Conservation (phyloP, 2,888 invertebrate genomes). For the Lordiphosa fenestrarum region DNA sequence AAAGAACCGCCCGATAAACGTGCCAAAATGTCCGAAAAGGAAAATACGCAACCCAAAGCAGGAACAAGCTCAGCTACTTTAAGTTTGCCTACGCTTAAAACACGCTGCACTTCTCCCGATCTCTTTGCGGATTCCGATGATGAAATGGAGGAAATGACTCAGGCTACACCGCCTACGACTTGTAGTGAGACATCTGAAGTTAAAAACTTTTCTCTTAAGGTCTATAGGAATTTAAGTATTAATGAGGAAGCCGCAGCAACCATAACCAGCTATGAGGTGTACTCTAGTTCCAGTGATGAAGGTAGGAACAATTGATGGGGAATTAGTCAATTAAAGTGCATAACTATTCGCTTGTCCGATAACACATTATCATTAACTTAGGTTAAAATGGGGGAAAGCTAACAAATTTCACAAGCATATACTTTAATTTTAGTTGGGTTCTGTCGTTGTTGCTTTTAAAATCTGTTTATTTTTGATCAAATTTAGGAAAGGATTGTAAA, state of each 20-base stretch:
- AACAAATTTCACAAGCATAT: no score
- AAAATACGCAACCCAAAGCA: constrained; percentile 27
- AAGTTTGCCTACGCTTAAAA: constrained; percentile 30
- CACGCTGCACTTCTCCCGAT: constrained; percentile 75
- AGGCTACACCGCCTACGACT: neutral
- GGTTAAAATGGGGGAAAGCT: no score
- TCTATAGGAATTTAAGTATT: constrained; percentile 32
- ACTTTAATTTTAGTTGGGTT: no score
- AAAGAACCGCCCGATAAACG: constrained; percentile 57
- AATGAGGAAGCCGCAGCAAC: constrained; percentile 11
- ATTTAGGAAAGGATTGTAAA: no score
- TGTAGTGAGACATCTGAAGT: constrained; percentile 11
- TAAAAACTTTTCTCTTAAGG: constrained; percentile 33
- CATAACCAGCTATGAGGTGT: constrained; percentile 67
- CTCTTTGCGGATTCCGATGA: constrained; percentile 77
- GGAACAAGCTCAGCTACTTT: neutral
- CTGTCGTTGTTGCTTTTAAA: no score
- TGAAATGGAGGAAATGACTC: constrained; percentile 30
- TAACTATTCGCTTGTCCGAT: no score
- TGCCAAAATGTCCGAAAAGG: constrained; percentile 21
- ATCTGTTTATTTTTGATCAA: no score
- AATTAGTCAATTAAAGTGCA: no score
- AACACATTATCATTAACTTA: no score
- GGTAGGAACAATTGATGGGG: constrained; percentile 45
- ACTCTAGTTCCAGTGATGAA: constrained; percentile 78